Conservation (phyloP, 2,888 invertebrate genomes). For the Eupithecia vulgata region DNA sequence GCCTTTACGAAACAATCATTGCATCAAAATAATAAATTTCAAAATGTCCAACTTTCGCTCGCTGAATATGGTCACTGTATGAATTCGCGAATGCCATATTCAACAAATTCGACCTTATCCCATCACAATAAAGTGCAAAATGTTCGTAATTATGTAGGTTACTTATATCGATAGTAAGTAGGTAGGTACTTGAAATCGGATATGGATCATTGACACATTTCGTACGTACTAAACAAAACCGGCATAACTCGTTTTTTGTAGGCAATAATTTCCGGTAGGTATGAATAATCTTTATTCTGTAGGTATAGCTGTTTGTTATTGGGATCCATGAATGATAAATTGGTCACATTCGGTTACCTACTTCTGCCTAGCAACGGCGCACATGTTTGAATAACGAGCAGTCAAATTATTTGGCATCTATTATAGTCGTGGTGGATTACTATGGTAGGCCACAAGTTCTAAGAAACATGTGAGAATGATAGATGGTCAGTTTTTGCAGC, state of each 20-base stretch:
- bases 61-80: constrained; percentile 56
- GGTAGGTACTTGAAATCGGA: not conserved
- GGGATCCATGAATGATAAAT: constrained; percentile 3
- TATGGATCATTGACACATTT: constrained; percentile 10
- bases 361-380: constrained; percentile 7
- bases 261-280: constrained; percentile 28
- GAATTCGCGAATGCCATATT: constrained; percentile 43
- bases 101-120: constrained; percentile 26
- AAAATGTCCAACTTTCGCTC: constrained; percentile 51
- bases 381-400: not conserved
- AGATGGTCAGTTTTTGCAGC: not conserved
- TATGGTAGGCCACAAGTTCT: not conserved
- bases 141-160: not conserved
- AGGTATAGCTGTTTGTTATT: not conserved
- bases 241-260: constrained; percentile 27
- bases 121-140: not conserved
- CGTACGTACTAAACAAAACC: constrained; percentile 4
- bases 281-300: not conserved
- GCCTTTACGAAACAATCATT: not conserved
- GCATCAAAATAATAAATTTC: constrained; percentile 19
- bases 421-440: not conserved
- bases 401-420: constrained; percentile 1
- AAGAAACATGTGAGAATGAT: not conserved
- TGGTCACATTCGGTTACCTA: not conserved
- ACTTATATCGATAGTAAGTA: not conserved